Evolutionary conservation across 2,113 vertebrate genomes (phyloP).

Genomic region (Heptranchias perlo): DNA sequence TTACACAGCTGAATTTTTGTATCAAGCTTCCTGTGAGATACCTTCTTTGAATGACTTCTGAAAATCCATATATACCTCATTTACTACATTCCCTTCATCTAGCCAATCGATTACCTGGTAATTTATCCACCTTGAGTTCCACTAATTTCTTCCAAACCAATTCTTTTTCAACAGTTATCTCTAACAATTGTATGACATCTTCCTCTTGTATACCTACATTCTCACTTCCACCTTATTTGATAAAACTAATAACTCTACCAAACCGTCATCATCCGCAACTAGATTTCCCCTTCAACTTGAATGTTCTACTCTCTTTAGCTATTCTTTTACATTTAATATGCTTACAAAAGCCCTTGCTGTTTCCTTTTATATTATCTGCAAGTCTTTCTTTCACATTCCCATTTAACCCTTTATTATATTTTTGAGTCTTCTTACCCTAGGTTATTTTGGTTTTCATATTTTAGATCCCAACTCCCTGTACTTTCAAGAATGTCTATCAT

Average conservation of each 20-base stretch:
- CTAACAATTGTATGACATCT: background rate
- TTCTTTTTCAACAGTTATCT: background rate
- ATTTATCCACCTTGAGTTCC: background rate
- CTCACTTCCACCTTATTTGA: background rate
- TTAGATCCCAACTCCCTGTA: no score
- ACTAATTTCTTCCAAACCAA: background rate
- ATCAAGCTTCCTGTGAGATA: background rate
- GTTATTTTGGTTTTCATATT: background rate
- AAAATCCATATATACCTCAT: background rate
- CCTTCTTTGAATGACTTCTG: background rate
- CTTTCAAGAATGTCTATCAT: background rate
- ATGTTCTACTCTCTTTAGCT: background rate
- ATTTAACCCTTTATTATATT: background rate
- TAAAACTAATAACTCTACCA: background rate
- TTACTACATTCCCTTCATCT: background rate
- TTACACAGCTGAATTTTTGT: background rate
- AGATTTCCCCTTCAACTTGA: background rate
- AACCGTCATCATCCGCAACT: background rate
- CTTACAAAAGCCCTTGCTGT: background rate
- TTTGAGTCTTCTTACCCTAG: background rate
- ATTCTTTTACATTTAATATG: background rate
- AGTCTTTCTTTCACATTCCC: background rate
- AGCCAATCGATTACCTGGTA: background rate
- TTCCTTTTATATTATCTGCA: background rate
- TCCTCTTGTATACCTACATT: background rate